phyloP scores from a whole-genome alignment of 2,113 vertebrate species.

The Xenopus borealis region DNA sequence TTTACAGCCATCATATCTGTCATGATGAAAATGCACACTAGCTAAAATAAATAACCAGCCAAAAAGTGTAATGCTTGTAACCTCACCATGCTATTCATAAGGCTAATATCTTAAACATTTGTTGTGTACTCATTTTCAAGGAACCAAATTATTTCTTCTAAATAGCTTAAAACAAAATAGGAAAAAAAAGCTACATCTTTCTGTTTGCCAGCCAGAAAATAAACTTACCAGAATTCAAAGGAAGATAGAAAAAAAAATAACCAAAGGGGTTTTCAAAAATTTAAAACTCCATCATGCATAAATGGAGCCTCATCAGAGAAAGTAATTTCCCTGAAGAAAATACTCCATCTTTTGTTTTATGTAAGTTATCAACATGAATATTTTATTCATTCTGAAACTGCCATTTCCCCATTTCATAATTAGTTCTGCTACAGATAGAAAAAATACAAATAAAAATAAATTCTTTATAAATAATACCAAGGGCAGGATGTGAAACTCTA shows the following conservation, averaged over 20 bases:
- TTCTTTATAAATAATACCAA: neutral
- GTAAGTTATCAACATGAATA: conserved; percentile 78
- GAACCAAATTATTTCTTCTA: conserved; percentile 54
- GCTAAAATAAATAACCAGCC: conserved; percentile 39
- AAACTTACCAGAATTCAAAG: conserved; percentile 63
- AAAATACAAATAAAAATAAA: too few species aligned
- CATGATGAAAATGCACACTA: conserved; percentile 21
- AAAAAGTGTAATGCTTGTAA: conserved; percentile 27
- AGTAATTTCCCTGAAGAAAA: conserved; percentile 79
- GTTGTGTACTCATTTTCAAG: conserved; percentile 61
- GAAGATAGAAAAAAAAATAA: conserved; percentile 60
- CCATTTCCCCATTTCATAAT: conserved; percentile 56
- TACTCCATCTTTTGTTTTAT: conserved; percentile 79
- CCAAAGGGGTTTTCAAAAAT: conserved; percentile 77
- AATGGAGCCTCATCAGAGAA: conserved; percentile 73
- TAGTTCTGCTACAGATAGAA: conserved; percentile 53
- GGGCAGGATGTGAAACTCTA: too few species aligned
- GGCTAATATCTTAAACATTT: conserved; percentile 59
- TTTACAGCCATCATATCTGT: conserved; percentile 34
- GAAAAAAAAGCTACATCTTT: conserved; percentile 63
- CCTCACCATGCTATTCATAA: conserved; percentile 36
- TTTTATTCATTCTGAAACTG: conserved; percentile 67
- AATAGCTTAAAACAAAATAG: conserved; percentile 61
- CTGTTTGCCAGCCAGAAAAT: conserved; percentile 68
- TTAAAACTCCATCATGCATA: conserved; percentile 79